Evolutionary conservation across 35 echinoderm and acorn worm species (phyloP), one percentile per base, ranked within the genome.

Genomic region (Lytechinus pictus): DNA sequence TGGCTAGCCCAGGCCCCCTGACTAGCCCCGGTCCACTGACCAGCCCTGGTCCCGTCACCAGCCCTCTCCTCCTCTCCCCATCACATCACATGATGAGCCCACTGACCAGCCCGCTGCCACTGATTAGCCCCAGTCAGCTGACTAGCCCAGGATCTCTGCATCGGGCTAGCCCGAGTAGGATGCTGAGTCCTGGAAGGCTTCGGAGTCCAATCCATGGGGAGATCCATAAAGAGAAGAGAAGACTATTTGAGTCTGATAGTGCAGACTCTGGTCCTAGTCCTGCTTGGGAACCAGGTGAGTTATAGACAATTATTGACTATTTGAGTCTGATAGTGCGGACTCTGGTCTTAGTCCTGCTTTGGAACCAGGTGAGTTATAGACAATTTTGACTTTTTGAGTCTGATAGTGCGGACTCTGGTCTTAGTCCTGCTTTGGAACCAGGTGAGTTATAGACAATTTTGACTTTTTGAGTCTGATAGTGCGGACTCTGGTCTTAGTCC

Each of bases 201-300:
- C 55, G 92, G 92, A 93, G 92, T 93, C 92, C 92, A 1, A 55
- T 93, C 9, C 92, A 93, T 57, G 92, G 53, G 53, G 92, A 93
- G 92, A 54, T 93, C 52, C 92, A 93, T 24, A 93, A 57, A 54
- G 92, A 93, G 92, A 93, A 93, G 54, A 33, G 92, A 24, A 93
- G 92, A 54, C 92, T 93, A 14, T 93, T 93, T 93, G 92, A 93
- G 9, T 27, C 92, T 7, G 54, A 93, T 33, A 57, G 27, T 55
- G 92, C 88, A 7, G 92, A 93, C 29, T 57, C 55, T 13, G 54
- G 29, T 27, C 52, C 91, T 9, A 93, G 52, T 53, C 54, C 92
- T 57, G 92, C 54, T 24, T 93, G 52, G 92, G 92, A 93, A 54
- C 92, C 52, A 44, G 33, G 33, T 44, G 33, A 44, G 33, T 44